Base-by-base conservation (phyloP, 1,140 invertebrate genomes). In the Drosophila dunni region DNA sequence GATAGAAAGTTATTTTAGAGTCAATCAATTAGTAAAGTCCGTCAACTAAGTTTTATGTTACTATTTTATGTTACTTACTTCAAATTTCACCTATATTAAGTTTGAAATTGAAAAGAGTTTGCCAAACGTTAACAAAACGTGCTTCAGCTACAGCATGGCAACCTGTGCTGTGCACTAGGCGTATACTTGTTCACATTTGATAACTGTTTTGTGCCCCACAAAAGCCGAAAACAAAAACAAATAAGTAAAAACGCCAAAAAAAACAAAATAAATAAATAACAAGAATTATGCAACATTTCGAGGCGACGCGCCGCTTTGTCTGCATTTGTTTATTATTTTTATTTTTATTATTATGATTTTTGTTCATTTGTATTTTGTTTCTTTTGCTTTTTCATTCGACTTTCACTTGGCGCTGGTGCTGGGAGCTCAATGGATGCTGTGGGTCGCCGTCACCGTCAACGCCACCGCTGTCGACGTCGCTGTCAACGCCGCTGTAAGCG, bases 391-490 rank as follows among this genome's bases (percentile, higher is more conserved):
- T 57, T 67, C 71, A 65, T 81, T 89, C 56, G 81, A 89, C 84
- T 89, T 89, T 89, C 84, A 89, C 84, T 89, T 75, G 75, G 42
- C 36, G 11, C 24, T 17, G 24, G 20, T 36, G 11, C 24, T 17
- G 24, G 15, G 24, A 29, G 74, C 71, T 56, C 69, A 56, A 68
- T 77, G 73, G 75, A 80, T 74, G 79, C 79, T 78, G 78, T 58
- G 45, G 69, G 68, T 54, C 73, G 50, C 34, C 56, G 33, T 29
- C 64, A 36, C 24, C 7, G 65, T n/a, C 24, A 20, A 50, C 62
- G 53, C 40, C 56, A 56, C 24, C 6, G 24, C 6, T 29, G 6
- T 0, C 24, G 24, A 29, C 24, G 68, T 54, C 73, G 50, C 24
- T 9, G 66, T n/a, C 15, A 15, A 50, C 62, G 53, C 29, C 38